Evolutionary conservation across 2,797 vertebrate genomes (phyloP).

Genomic region (Pseudocheirus occidentalis): DNA sequence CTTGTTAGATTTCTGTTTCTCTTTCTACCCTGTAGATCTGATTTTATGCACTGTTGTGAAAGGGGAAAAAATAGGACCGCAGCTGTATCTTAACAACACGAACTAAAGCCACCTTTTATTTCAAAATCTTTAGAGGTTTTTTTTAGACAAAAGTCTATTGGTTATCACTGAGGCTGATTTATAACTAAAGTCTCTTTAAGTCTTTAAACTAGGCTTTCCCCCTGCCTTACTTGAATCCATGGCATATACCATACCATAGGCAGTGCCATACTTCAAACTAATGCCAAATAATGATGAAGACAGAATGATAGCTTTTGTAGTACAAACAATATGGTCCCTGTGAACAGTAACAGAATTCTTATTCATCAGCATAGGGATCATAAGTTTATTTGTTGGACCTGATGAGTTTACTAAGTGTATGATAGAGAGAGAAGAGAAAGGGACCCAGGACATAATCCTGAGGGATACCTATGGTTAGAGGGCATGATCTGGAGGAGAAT

Average conservation of each 20-base stretch:
- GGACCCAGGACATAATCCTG: background rate
- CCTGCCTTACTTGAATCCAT: background rate
- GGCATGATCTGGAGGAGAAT: background rate
- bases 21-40: background rate
- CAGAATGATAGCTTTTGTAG: background rate
- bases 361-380: background rate
- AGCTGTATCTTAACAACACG: background rate
- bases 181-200: background rate
- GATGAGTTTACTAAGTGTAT: background rate
- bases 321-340: background rate
- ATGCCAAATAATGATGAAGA: background rate
- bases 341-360: background rate
- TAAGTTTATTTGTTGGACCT: background rate
- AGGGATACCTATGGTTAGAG: background rate
- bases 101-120: background rate
- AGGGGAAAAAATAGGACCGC: background rate
- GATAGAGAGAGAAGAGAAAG: background rate
- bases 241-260: background rate
- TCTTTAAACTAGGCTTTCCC: background rate
- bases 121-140: background rate
- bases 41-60: background rate
- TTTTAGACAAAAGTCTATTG: background rate
- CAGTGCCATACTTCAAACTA: background rate
- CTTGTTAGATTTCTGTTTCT: background rate
- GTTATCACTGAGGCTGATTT: background rate